A percentile compares a stretch with the other conserved stretches of the same genome.
Evolutionary conservation across 2,888 invertebrate genomes (phyloP).

Genomic region (Reticulitermes lucifugus): DNA sequence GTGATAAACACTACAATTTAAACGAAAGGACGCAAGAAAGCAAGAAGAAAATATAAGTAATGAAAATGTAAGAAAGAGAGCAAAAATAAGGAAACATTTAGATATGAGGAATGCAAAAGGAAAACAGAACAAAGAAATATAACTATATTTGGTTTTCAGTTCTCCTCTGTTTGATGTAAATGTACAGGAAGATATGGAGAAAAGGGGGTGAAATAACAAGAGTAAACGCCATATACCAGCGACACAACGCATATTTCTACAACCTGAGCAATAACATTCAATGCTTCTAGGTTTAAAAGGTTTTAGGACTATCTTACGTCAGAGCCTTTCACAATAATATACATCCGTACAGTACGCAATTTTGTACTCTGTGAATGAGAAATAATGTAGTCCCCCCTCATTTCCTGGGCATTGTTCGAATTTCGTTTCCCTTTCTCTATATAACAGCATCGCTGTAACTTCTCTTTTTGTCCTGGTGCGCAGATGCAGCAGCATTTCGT

Average conservation of each 20-base stretch:
- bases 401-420: slow-evolving; percentile 37
- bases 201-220: too few relatives aligned
- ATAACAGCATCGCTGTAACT: slow-evolving; percentile 1
- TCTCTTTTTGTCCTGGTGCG: not conserved
- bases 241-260: not conserved
- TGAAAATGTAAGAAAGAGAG: too few relatives aligned
- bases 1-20: too few relatives aligned
- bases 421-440: slow-evolving; percentile 14
- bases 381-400: slow-evolving; percentile 35
- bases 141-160: too few relatives aligned
- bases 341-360: slow-evolving; percentile 22
- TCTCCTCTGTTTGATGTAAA: too few relatives aligned
- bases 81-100: too few relatives aligned
- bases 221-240: too few relatives aligned
- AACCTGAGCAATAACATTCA: not conserved
- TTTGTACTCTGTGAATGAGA: slow-evolving; percentile 14
- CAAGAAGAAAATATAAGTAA: too few relatives aligned
- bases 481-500: slow-evolving; percentile 19
- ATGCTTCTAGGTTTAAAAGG: not conserved
- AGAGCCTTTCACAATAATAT: slow-evolving; percentile 19
- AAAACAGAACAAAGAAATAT: too few relatives aligned
- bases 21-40: too few relatives aligned
- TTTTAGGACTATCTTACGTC: slow-evolving; percentile 1
- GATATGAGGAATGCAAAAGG: too few relatives aligned
- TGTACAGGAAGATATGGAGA: too few relatives aligned